Percentiles rank a stretch among this genome's conserved stretches.
phyloP scores from a whole-genome alignment of 2,888 invertebrate species.

The Helicoverpa assulta region DNA sequence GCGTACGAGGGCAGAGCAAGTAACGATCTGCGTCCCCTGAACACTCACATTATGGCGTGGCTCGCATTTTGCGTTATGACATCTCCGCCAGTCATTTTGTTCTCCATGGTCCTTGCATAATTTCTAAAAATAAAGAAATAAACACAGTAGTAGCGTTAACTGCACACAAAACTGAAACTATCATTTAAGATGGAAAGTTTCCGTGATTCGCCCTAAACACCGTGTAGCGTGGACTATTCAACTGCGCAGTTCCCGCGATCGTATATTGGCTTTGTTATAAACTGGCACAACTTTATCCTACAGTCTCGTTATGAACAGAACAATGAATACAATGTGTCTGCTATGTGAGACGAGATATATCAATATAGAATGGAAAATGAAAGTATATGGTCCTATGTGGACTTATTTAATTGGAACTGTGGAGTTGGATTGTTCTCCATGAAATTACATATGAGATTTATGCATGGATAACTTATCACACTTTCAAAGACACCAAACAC shows the following conservation, averaged over 20 bases:
- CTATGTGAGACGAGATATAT: neutral
- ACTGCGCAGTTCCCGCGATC: slow-evolving; percentile 7
- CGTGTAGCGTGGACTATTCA: neutral
- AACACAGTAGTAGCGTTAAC: neutral
- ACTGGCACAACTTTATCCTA: slow-evolving; percentile 1
- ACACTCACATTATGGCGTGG: too few relatives aligned
- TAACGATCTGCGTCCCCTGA: too few relatives aligned
- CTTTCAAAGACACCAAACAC: neutral
- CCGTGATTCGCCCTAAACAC: neutral
- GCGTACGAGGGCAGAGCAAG: too few relatives aligned
- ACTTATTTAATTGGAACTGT: neutral
- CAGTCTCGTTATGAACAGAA: neutral
- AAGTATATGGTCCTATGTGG: neutral
- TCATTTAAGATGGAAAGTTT: neutral
- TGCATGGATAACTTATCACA: neutral
- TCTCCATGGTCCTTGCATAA: neutral
- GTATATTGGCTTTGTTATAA: slow-evolving; percentile 4
- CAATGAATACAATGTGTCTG: neutral
- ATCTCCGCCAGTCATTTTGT: too few relatives aligned
- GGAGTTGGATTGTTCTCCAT: slow-evolving; percentile 4
- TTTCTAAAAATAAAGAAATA: neutral
- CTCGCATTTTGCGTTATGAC: too few relatives aligned
- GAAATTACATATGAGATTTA: neutral
- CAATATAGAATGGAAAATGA: neutral
- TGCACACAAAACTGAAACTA: slow-evolving; percentile 1